Evolutionary conservation across 2,888 invertebrate genomes (phyloP).

Genomic region (Parapristionchus giblindavisi): DNA sequence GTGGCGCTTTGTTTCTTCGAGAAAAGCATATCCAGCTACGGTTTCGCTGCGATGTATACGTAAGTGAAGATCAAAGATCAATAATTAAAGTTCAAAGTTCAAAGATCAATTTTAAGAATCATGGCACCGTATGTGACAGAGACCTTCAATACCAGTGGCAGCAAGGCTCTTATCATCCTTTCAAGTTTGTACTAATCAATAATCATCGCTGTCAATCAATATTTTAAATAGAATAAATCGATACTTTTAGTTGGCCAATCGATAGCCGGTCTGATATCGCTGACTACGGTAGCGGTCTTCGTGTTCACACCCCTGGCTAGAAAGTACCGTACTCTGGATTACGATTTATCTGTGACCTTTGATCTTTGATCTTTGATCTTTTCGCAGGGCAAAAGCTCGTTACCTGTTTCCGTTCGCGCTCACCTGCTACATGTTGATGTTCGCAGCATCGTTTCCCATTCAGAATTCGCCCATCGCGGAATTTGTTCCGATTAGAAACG

Average conservation of each 20-base stretch:
- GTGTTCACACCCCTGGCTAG: constrained; percentile 10
- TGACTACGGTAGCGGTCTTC: constrained; percentile 1
- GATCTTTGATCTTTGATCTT: not conserved
- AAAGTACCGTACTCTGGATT: not conserved
- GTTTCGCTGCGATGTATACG: constrained; percentile 30
- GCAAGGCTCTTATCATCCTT: not conserved
- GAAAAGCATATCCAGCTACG: constrained; percentile 23
- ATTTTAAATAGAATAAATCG: not conserved
- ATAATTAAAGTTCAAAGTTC: not conserved
- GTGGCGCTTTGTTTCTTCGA: constrained; percentile 19
- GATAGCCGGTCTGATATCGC: constrained; percentile 1
- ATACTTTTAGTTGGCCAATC: constrained; percentile 12
- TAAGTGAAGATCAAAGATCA: not conserved
- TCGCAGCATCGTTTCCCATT: constrained; percentile 9
- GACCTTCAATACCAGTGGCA: not conserved
- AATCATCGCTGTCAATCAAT: not conserved
- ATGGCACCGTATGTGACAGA: constrained; percentile 25
- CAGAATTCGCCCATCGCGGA: constrained; percentile 8
- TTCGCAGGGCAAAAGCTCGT: constrained; percentile 7
- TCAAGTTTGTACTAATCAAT: not conserved
- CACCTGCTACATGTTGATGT: constrained; percentile 20
- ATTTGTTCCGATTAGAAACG: constrained; percentile 3
- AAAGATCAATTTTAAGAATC: not conserved
- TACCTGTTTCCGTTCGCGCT: constrained; percentile 24
- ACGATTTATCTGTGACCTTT: not conserved